Evolutionary conservation across 2,888 invertebrate genomes (phyloP), one percentile per base, ranked within the genome.

Genomic region (Caenorhabditis imperialis): DNA sequence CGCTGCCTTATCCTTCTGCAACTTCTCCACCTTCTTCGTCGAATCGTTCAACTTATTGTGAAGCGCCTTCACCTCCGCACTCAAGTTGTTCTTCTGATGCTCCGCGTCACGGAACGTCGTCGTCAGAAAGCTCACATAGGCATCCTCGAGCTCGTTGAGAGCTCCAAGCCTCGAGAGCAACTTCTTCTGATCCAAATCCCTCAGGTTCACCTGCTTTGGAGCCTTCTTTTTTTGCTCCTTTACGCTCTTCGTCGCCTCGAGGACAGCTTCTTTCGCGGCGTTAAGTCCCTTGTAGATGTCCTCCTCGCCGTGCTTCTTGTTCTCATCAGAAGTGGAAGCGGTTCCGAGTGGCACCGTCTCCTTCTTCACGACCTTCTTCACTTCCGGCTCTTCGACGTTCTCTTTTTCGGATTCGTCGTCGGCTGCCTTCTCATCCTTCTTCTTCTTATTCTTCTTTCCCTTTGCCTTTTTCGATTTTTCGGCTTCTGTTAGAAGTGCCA

Each of bases 121-220:
- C 7, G 27, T 33, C 37, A 74, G 25, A 16, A 27, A 74, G 25
- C 51, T 45, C 6, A 67, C 40, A 47, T 61, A 67, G 7, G 48
- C 73, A 1, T 54, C 50, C 14, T 73, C 74, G 18, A 74, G 40
- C 14, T 62, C 55, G 8, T 50, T 14, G 3, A 48, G 2, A n/a
- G 23, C 22, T 7, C 50, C 35, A 6, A 73, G 55, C 10, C 50
- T 37, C 10, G 37, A 14, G 16, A 67, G 8, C 2, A 67, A 42
- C 38, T 61, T 67, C 22, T 74, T 67, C 22, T 48, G 47, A 20
- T 67, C 67, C 23, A 74, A 25, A 35, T 65, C 65, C 25, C 45
- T 62, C 22, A 51, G 38, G 33, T 58, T 69, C 37, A 62, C 40
- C 12, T 14, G 3, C 18, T 62, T 75, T 14, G 10, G 10, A 3